Percentiles rank a stretch among this genome's conserved stretches.
Conservation (phyloP, 2,888 invertebrate species). For the Mystacides longicornis region DNA sequence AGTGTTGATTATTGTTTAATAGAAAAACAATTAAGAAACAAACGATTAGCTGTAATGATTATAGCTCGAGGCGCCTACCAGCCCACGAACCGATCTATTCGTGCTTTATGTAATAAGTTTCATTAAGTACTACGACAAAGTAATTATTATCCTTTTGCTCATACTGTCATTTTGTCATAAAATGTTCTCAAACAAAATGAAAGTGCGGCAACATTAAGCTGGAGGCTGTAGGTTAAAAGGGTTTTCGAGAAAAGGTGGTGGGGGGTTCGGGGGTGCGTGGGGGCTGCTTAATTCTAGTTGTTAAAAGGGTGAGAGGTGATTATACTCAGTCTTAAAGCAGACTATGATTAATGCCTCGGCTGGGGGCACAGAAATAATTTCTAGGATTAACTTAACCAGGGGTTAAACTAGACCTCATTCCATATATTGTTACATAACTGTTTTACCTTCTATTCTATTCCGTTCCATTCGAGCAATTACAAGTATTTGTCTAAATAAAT, state of each 20-base stretch:
- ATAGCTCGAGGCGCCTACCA: no score
- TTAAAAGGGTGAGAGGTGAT: conserved; percentile 27
- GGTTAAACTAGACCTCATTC: conserved; percentile 24
- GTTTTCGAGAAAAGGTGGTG: conserved; percentile 34
- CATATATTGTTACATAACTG: conserved; percentile 1
- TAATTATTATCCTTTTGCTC: conserved; percentile 13
- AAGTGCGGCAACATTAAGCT: conserved; percentile 1
- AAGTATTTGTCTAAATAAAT: conserved; percentile 19
- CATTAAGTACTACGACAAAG: not conserved
- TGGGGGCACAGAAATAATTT: conserved; percentile 25
- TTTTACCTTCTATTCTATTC: conserved; percentile 14
- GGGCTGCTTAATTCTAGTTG: conserved; percentile 26
- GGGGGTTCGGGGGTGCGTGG: conserved; percentile 25
- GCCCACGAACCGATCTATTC: no score
- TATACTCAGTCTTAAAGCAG: conserved; percentile 27
- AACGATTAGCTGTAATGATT: no score
- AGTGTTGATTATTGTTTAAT: no score
- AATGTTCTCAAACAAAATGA: conserved; percentile 17
- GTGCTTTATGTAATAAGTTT: no score
- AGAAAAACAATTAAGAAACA: no score
- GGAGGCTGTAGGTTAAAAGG: conserved; percentile 25
- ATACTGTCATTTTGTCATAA: conserved; percentile 25
- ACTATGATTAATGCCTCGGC: conserved; percentile 27
- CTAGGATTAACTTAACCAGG: conserved; percentile 27
- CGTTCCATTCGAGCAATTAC: conserved; percentile 11